phyloP scores from a whole-genome alignment of 1,140 invertebrate species.

The Paraescarpia echinospica region DNA sequence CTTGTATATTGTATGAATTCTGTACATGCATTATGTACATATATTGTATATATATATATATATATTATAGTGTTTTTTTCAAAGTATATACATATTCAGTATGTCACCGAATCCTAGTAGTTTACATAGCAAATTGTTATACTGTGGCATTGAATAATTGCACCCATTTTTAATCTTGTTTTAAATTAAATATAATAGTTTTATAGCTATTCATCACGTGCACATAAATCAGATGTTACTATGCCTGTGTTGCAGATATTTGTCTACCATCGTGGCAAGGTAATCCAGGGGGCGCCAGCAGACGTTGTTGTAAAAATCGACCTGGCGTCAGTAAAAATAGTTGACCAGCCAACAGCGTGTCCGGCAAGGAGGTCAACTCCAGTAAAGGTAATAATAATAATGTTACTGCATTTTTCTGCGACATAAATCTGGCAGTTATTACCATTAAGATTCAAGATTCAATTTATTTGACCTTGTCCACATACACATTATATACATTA shows the following conservation, averaged over 20 bases:
- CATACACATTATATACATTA: too few relatives aligned
- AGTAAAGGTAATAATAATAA: not conserved
- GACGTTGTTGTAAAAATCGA: conserved; percentile 86
- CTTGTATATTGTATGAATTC: not conserved
- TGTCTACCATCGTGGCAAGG: conserved; percentile 68
- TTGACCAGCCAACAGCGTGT: not conserved
- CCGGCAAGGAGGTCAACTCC: not conserved
- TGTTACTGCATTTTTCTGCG: not conserved
- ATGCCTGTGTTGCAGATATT: conserved; percentile 61
- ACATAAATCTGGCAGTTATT: too few relatives aligned
- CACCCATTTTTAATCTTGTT: not conserved
- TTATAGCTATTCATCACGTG: not conserved
- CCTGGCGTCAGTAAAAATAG: conserved; percentile 59
- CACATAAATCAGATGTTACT: not conserved
- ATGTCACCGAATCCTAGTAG: too few relatives aligned
- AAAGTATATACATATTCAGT: too few relatives aligned
- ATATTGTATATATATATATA: too few relatives aligned
- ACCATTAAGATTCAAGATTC: too few relatives aligned
- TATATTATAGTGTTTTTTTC: too few relatives aligned
- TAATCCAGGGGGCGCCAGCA: conserved; percentile 70
- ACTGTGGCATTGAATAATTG: not conserved
- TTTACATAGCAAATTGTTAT: too few relatives aligned
- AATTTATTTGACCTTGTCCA: too few relatives aligned
- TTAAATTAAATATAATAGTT: not conserved
- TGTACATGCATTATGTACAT: too few relatives aligned